Base-by-base conservation (phyloP, 2,113 vertebrate species). In the Mormyrus lacerda region DNA sequence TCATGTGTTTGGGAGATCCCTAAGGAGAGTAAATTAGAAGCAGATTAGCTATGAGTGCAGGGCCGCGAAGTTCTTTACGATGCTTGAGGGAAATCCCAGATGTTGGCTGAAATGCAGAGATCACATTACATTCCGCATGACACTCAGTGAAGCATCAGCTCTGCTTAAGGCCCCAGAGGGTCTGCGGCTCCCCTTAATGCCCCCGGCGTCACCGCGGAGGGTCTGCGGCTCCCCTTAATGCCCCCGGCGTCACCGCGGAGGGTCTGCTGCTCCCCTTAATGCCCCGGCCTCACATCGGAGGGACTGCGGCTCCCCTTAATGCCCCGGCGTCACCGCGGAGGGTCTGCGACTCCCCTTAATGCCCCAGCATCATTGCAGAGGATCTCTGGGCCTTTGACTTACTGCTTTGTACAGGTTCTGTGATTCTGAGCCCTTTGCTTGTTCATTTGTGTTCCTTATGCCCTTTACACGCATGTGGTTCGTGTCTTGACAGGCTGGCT, bases 1-100 rank as follows among this genome's bases (percentile, higher is more conserved):
- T 69, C n/a, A 65, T 13, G 11, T 31, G 61, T 69, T 13, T 69
- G 61, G n/a, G n/a, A 31, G 61, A 31, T 69, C 61, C 61, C 61
- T 69, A 27, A 69, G n/a, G 61, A 69, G 61, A 69, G n/a, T 69
- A 31, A 69, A 69, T 69, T 31, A 69, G 61, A 65, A 65, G 61
- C 61, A 65, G 61, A 69, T 31, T 69, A 69, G 27, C 27, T 10
- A 4, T 69, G 10, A 7, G 9, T 31, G n/a, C 27, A 4, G 61
- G 39, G 44, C 82, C 45, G 1, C 2, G 0, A 3, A 21, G 17
- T 24, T 84, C 19, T 44, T 84, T 47, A 44, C 21, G 15, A 4
- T 47, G 39, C 21, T 84, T 44, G 44, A 47, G 73, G 31, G 35
- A 79, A 42, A 19, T 79, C 73, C 73, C 73, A 79, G 31, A 42